A percentile compares a stretch with the other conserved stretches of the same genome.
Conservation (phyloP, 2,888 invertebrate species). For the Cryptus armator region DNA sequence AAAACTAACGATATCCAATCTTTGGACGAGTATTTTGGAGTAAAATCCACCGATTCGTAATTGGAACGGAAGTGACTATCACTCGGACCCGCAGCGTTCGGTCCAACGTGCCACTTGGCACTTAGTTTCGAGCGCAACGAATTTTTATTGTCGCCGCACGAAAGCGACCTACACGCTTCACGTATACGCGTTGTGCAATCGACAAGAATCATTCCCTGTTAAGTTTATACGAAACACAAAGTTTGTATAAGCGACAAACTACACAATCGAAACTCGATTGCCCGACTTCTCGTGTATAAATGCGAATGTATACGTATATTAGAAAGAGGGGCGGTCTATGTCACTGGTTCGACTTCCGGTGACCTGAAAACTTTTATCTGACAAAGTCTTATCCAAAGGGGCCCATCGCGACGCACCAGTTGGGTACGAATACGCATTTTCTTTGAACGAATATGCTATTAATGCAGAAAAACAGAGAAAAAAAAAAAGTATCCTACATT, state of each 20-base stretch:
- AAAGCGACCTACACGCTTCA: not conserved
- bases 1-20: too few species aligned
- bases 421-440: not conserved
- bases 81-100: conserved; percentile 54
- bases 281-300: conserved; percentile 33
- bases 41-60: conserved; percentile 58
- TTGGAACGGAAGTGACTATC: conserved; percentile 67
- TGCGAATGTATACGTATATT: conserved; percentile 30
- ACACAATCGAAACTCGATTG: conserved; percentile 34
- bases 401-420: conserved; percentile 9
- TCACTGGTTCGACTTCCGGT: conserved; percentile 69
- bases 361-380: conserved; percentile 69
- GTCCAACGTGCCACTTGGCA: conserved; percentile 40
- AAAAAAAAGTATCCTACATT: too few species aligned
- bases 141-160: conserved; percentile 28
- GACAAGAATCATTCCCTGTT: conserved; percentile 20
- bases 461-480: not conserved
- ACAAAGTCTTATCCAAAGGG: conserved; percentile 52
- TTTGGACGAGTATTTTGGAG: not conserved
- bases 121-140: conserved; percentile 15
- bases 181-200: conserved; percentile 51
- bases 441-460: not conserved
- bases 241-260: conserved; percentile 1
- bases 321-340: not conserved
- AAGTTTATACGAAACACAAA: conserved; percentile 42